These are phyloP conservation scores for Morpho achilles DNA, from an alignment of 2,888 invertebrate species.

Conservation along the genomic window DNA sequence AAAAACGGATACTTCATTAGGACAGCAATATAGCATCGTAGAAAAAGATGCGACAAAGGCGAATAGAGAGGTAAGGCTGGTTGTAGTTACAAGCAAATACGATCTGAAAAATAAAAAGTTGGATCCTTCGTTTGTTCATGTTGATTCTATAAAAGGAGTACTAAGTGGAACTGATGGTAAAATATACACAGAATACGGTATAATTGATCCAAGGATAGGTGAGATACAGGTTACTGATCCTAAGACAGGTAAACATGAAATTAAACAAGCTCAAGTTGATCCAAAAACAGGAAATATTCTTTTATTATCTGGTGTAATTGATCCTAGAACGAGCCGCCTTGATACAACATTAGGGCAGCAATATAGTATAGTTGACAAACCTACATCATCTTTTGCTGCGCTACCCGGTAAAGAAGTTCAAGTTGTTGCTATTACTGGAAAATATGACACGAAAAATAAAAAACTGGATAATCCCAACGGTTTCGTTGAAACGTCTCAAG, in stretches of 20 bases:
- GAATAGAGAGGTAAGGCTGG: slow-evolving; percentile 79
- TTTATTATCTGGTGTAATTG: slow-evolving; percentile 74
- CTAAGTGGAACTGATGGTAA: slow-evolving; percentile 81
- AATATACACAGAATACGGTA: slow-evolving; percentile 80
- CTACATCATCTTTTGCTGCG: slow-evolving; percentile 62
- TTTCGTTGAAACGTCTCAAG: slow-evolving; percentile 70
- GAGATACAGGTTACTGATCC: slow-evolving; percentile 65
- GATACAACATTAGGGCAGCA: slow-evolving; percentile 79
- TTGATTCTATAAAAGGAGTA: slow-evolving; percentile 68
- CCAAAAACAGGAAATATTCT: slow-evolving; percentile 76
- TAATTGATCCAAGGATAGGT: slow-evolving; percentile 81
- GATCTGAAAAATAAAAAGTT: slow-evolving; percentile 75
- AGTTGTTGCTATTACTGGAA: slow-evolving; percentile 79
- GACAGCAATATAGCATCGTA: slow-evolving; percentile 83
- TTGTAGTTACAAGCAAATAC: slow-evolving; percentile 80
- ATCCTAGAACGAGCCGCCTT: slow-evolving; percentile 79
- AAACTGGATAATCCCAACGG: slow-evolving; percentile 79
- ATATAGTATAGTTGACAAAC: slow-evolving; percentile 81
- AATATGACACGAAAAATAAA: slow-evolving; percentile 80
- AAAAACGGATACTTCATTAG: slow-evolving; percentile 81
- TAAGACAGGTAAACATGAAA: slow-evolving; percentile 65
- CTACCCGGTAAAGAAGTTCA: slow-evolving; percentile 73
- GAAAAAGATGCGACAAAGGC: slow-evolving; percentile 83
- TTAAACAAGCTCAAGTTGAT: slow-evolving; percentile 65
- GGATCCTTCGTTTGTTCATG: slow-evolving; percentile 74